Conservation (phyloP, 2,888 invertebrate species). For the Lasioglossum lativentre region DNA sequence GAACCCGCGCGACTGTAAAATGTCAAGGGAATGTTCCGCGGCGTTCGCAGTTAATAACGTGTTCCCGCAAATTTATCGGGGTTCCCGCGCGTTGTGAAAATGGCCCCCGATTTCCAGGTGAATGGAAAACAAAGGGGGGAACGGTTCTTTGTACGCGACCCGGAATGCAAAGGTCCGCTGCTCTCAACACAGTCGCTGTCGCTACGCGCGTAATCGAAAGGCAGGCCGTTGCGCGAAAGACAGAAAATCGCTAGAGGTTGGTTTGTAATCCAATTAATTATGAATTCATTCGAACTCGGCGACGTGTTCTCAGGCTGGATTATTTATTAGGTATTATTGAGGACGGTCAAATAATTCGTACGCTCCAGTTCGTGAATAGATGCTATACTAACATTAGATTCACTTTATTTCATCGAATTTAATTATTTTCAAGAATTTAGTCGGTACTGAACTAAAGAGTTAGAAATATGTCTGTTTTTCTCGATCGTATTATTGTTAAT, state of each 20-base stretch:
- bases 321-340: neutral
- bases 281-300: neutral
- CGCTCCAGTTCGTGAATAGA: neutral
- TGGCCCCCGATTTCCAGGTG: constrained; percentile 6
- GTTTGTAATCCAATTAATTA: neutral
- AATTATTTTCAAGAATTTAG: neutral
- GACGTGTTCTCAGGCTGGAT: neutral
- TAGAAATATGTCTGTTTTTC: too few species aligned
- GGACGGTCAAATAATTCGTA: neutral
- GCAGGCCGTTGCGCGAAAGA: neutral
- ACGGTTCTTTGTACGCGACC: neutral
- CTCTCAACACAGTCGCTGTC: neutral
- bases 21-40: constrained; percentile 26
- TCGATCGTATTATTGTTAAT: too few species aligned
- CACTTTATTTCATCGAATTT: neutral
- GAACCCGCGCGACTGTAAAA: constrained; percentile 37
- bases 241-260: neutral
- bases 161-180: neutral
- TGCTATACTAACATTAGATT: neutral
- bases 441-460: too few species aligned
- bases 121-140: constrained; percentile 24
- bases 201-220: neutral
- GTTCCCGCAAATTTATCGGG: constrained; percentile 30
- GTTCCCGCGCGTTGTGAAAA: neutral
- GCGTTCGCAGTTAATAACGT: constrained; percentile 47